Conservation (phyloP, 2,113 vertebrate genomes). For the Pungitius pungitius region DNA sequence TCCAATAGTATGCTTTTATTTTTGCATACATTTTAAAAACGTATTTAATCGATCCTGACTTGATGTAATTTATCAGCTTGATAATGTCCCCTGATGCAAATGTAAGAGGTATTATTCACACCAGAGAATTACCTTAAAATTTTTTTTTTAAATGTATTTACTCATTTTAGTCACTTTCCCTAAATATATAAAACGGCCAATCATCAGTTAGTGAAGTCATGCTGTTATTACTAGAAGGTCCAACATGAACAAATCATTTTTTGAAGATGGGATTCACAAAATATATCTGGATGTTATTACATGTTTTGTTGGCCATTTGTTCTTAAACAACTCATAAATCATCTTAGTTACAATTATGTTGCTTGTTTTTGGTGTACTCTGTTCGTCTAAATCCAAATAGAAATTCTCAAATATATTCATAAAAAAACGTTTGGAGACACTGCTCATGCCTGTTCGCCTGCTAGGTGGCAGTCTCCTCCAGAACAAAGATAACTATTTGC, state of each 20-base stretch:
- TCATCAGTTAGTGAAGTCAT: too few species aligned
- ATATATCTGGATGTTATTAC: neutral
- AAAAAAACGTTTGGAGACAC: neutral
- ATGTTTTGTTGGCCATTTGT: neutral
- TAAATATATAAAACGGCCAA: too few species aligned
- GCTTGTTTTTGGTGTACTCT: neutral
- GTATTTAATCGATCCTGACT: neutral
- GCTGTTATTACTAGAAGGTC: too few species aligned
- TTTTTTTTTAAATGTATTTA: too few species aligned
- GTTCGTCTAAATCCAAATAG: neutral
- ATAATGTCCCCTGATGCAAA: neutral
- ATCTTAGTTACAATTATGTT: neutral
- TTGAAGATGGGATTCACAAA: neutral
- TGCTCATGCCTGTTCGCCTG: conserved; percentile 4
- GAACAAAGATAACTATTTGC: neutral
- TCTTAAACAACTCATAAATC: too few species aligned
- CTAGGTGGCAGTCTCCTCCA: conserved; percentile 24
- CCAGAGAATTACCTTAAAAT: too few species aligned
- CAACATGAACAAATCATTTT: too few species aligned
- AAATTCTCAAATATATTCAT: neutral
- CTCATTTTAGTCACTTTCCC: too few species aligned
- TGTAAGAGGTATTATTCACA: neutral
- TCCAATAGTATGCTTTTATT: neutral
- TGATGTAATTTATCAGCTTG: neutral
- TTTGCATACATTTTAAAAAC: neutral